Conservation (phyloP, 2,888 invertebrate genomes). For the Deilephila porcellus region DNA sequence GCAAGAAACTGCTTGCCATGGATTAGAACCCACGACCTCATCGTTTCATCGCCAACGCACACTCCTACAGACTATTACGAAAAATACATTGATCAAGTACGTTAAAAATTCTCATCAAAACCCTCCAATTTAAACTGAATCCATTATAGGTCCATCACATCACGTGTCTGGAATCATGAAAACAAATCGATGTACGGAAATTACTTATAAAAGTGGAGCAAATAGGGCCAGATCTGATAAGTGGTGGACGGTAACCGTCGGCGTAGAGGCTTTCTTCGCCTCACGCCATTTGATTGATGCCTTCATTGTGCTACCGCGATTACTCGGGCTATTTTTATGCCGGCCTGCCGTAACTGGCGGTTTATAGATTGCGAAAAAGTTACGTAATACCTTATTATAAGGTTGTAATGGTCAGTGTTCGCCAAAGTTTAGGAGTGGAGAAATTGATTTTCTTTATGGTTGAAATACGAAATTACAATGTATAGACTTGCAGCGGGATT, state of each 20-base stretch:
- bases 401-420: too few species aligned
- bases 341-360: not conserved
- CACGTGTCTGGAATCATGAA: constrained; percentile 41
- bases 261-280: constrained; percentile 60
- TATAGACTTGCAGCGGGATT: too few species aligned
- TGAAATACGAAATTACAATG: too few species aligned
- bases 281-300: constrained; percentile 81
- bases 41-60: too few species aligned
- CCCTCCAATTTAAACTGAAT: not conserved
- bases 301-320: constrained; percentile 62
- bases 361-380: constrained; percentile 29
- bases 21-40: too few species aligned
- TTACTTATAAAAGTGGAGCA: constrained; percentile 74
- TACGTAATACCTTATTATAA: too few species aligned
- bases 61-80: too few species aligned
- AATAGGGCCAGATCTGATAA: constrained; percentile 78
- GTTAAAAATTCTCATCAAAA: not conserved
- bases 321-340: constrained; percentile 21
- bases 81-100: not conserved
- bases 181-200: constrained; percentile 76
- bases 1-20: too few species aligned
- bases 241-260: constrained; percentile 41
- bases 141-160: not conserved
- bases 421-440: too few species aligned
- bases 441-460: too few species aligned